Evolutionary conservation across 1,140 invertebrate genomes (phyloP).

Genomic region (Aculops lycopersici): DNA sequence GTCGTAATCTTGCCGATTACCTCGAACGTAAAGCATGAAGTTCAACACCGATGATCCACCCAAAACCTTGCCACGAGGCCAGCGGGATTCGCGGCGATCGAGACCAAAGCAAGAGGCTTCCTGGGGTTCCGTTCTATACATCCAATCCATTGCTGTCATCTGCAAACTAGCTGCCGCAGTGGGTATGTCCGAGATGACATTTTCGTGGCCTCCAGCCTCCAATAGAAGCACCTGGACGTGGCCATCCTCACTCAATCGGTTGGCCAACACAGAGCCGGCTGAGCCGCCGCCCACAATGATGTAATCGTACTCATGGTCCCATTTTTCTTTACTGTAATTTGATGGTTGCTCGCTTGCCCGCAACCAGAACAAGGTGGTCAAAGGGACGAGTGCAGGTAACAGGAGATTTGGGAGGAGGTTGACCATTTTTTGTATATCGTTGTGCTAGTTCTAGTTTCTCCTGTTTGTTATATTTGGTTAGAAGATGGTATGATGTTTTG

Average conservation of each 20-base stretch:
- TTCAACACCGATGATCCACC: conserved; percentile 69
- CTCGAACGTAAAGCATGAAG: conserved; percentile 36
- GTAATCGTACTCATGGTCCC: conserved; percentile 6
- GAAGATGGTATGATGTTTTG: too few species aligned
- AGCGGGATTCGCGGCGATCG: conserved; percentile 20
- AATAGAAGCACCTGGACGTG: conserved; percentile 28
- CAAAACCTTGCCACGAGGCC: conserved; percentile 46
- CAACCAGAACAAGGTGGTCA: conserved; percentile 11
- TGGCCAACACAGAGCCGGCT: conserved; percentile 20
- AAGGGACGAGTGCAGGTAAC: conserved; percentile 11
- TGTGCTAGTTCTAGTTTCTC: too few species aligned
- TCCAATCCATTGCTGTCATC: conserved; percentile 46
- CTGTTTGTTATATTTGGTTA: too few species aligned
- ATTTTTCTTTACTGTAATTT: conserved; percentile 10
- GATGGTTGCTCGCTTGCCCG: conserved; percentile 10
- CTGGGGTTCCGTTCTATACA: conserved; percentile 49
- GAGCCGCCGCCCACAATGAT: conserved; percentile 18
- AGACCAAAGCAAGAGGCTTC: conserved; percentile 40
- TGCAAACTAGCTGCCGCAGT: conserved; percentile 52
- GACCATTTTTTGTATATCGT: too few species aligned
- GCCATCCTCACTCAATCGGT: conserved; percentile 17
- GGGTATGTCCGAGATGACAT: conserved; percentile 55
- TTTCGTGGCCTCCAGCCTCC: conserved; percentile 67
- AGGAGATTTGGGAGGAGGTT: conserved; percentile 5
- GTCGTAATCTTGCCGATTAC: conserved; percentile 57